Percentiles rank a stretch among this genome's conserved stretches.
Conservation (phyloP, 2,113 vertebrate genomes). For the Tetrax tetrax region DNA sequence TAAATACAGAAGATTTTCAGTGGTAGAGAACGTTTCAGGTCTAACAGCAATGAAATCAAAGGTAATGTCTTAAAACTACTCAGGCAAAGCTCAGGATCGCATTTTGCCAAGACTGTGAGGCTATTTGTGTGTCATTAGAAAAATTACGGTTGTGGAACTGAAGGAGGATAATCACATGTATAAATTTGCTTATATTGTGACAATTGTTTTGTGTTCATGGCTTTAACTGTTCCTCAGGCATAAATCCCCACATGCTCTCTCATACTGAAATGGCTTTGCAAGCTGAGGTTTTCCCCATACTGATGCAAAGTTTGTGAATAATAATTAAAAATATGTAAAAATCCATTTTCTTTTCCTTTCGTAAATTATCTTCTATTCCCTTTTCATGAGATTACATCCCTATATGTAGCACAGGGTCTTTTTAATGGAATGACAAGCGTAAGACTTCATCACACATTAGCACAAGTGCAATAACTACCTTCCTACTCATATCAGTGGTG, state of each 20-base stretch:
- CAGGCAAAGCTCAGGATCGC: background rate
- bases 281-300: background rate
- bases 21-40: background rate
- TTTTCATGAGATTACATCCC: background rate
- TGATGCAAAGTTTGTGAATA: background rate
- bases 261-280: background rate
- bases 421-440: background rate
- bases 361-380: background rate
- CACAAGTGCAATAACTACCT: background rate
- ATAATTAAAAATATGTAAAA: background rate
- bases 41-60: background rate
- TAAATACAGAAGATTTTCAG: background rate
- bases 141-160: background rate
- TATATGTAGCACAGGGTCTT: background rate
- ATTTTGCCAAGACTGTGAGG: background rate
- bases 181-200: background rate
- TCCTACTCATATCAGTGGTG: background rate
- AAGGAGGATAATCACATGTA: background rate
- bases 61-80: background rate
- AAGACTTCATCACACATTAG: rapidly evolving
- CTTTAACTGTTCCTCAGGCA: background rate
- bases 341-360: background rate
- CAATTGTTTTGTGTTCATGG: background rate
- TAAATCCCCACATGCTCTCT: background rate
- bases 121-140: background rate